phyloP scores from a whole-genome alignment of 2,113 vertebrate species.

The Capreolus pygargus region DNA sequence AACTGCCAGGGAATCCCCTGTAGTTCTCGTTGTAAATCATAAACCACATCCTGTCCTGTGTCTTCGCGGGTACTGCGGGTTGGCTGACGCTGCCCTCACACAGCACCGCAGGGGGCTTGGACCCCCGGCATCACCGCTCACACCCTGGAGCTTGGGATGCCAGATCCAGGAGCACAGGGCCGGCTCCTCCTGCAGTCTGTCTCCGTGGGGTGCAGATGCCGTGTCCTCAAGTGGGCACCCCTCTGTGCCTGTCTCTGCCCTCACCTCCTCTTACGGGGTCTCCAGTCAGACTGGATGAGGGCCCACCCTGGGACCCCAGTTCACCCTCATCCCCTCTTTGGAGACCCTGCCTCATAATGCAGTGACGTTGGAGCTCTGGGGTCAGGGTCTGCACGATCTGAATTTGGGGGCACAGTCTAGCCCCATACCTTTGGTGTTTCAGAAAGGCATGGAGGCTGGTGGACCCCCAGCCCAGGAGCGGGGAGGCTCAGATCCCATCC shows the following conservation, averaged over 20 bases:
- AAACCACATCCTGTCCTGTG: no score
- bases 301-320: neutral
- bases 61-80: neutral
- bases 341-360: neutral
- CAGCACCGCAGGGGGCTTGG: fast-evolving
- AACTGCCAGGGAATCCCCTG: neutral
- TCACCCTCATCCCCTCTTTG: neutral
- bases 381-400: neutral
- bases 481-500: no score
- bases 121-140: fast-evolving
- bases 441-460: neutral
- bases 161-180: neutral
- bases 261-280: neutral
- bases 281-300: fast-evolving
- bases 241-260: neutral
- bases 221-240: fast-evolving
- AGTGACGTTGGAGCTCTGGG: neutral
- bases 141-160: fast-evolving
- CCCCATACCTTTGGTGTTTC: neutral
- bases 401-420: no score
- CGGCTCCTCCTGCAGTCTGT: neutral
- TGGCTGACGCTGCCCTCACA: fast-evolving
- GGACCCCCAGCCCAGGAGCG: neutral
- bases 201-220: fast-evolving
- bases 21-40: no score